Conservation (phyloP, 2,113 vertebrate genomes). For the Antigone vipio region DNA sequence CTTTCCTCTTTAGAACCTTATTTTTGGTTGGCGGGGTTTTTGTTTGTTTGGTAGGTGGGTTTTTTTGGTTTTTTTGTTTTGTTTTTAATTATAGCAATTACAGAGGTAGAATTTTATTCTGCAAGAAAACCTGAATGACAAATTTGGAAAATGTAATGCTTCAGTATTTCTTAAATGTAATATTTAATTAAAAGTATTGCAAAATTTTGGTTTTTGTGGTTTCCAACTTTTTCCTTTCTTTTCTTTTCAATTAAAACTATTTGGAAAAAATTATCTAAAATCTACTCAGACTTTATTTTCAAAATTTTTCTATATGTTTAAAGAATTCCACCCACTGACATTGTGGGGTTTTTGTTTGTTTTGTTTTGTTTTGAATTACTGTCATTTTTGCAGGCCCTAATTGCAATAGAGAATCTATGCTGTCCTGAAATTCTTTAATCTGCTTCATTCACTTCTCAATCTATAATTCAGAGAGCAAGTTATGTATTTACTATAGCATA, state of each 20-base stretch:
- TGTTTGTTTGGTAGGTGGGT: too few relatives aligned
- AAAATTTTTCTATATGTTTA: not conserved
- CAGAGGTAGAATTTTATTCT: not conserved
- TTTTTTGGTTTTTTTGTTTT: not conserved
- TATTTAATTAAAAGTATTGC: not conserved
- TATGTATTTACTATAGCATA: not conserved
- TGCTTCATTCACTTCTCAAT: not conserved
- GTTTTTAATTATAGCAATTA: not conserved
- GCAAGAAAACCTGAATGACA: not conserved
- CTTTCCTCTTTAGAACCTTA: not conserved
- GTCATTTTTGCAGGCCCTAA: not conserved
- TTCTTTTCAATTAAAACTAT: not conserved
- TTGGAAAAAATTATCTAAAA: not conserved
- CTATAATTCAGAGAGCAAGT: not conserved
- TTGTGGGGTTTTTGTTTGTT: not conserved
- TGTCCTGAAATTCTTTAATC: not conserved
- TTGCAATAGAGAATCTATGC: not conserved
- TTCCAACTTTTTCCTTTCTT: not conserved
- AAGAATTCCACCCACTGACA: not conserved
- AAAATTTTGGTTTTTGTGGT: not conserved
- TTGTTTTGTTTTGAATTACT: not conserved
- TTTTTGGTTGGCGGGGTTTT: not conserved
- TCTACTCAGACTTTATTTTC: not conserved
- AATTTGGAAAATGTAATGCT: not conserved
- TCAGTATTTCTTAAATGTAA: not conserved